These are phyloP conservation scores for Chondrilla cf. caribensis DNA, from an alignment of 37 sponge, comb jelly and placozoan genomes.

Conservation along the genomic window DNA sequence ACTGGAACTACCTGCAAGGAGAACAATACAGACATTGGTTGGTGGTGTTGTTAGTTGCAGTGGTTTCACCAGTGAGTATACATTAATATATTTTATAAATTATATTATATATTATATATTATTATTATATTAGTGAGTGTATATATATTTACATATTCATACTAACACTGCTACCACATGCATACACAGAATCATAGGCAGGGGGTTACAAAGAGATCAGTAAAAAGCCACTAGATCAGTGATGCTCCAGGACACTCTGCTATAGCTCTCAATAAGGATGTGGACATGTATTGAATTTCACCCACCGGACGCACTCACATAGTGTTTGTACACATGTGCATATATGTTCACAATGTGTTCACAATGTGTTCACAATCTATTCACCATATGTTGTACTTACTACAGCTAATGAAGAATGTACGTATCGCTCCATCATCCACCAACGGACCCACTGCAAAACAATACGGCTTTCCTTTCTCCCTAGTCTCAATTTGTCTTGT, in stretches of 20 bases:
- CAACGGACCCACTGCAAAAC: slow-evolving; percentile 91
- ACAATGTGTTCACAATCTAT: too few relatives aligned
- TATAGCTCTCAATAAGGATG: too few relatives aligned
- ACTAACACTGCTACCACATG: not conserved
- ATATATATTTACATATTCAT: not conserved
- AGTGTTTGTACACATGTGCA: not conserved
- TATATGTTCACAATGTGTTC: not conserved
- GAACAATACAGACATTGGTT: not conserved
- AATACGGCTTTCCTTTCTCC: slow-evolving; percentile 67
- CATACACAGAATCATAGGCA: slow-evolving; percentile 23
- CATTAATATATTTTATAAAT: too few relatives aligned
- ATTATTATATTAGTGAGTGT: not conserved
- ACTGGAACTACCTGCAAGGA: slow-evolving; percentile 36
- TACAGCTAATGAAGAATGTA: slow-evolving; percentile 87
- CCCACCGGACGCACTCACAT: too few relatives aligned
- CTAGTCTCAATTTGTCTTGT: slow-evolving; percentile 70
- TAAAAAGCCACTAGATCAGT: not conserved
- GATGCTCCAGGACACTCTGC: too few relatives aligned
- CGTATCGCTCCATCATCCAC: slow-evolving; percentile 84
- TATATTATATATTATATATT: too few relatives aligned
- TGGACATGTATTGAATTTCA: too few relatives aligned
- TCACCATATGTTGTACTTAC: too few relatives aligned
- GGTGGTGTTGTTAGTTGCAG: not conserved
- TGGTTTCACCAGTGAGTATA: too few relatives aligned
- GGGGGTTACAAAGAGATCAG: not conserved